phyloP scores from a whole-genome alignment of 2,888 invertebrate species.

The Papilio demoleus region DNA sequence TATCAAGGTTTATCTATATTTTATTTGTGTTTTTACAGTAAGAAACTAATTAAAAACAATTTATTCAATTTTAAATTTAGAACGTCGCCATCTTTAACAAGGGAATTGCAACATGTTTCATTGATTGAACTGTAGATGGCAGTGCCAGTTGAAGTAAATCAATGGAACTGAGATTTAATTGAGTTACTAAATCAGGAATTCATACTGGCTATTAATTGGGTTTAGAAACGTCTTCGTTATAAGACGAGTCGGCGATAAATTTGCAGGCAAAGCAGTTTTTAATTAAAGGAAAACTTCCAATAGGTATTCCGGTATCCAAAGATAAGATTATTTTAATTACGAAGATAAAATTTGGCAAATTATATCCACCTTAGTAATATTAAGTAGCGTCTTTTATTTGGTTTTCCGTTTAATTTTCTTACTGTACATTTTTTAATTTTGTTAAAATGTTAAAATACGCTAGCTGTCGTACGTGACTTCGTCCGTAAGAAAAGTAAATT shows the following conservation, averaged over 20 bases:
- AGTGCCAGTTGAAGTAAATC: background rate
- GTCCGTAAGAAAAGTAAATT: too few relatives aligned
- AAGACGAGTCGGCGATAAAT: background rate
- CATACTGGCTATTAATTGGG: constrained; percentile 30
- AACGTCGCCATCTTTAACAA: constrained; percentile 24
- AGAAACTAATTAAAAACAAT: background rate
- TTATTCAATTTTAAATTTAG: background rate
- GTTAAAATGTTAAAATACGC: too few relatives aligned
- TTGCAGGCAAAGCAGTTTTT: constrained; percentile 8
- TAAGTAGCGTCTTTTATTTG: too few relatives aligned
- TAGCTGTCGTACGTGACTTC: too few relatives aligned
- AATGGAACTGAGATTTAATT: background rate
- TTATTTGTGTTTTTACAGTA: background rate
- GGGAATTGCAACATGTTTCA: background rate
- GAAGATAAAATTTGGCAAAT: too few relatives aligned
- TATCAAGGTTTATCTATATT: background rate
- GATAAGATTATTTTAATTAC: too few relatives aligned
- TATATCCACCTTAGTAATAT: too few relatives aligned
- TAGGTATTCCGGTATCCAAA: background rate
- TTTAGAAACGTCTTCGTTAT: constrained; percentile 20
- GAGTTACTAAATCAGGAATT: constrained; percentile 22
- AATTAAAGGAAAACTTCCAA: constrained; percentile 15
- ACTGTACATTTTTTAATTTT: too few relatives aligned
- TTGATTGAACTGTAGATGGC: constrained; percentile 17
- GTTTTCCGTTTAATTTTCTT: too few relatives aligned